phyloP scores from a whole-genome alignment of 1,140 invertebrate genomes.

The Drosophila simulans region DNA sequence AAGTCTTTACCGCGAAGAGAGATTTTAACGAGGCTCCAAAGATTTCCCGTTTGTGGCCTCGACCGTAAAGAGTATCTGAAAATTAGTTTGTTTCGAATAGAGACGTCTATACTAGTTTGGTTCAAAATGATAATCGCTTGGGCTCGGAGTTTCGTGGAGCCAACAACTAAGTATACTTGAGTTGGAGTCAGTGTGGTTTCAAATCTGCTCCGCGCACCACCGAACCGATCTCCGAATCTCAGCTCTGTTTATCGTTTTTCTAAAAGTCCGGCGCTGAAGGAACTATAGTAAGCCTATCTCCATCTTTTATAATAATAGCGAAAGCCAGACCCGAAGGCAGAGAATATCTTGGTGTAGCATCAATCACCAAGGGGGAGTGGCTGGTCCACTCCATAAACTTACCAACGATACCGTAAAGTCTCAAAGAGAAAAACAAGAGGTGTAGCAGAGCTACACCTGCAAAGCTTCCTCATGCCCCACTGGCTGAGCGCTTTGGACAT shows the following conservation, averaged over 20 bases:
- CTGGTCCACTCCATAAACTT: constrained; percentile 23
- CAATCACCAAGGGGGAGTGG: constrained; percentile 15
- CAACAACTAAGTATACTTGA: constrained; percentile 34
- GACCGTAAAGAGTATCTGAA: constrained; percentile 18
- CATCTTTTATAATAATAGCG: constrained; percentile 45
- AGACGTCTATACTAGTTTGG: constrained; percentile 25
- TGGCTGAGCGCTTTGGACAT: constrained; percentile 14
- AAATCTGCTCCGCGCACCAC: constrained; percentile 24
- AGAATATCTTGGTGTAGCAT: constrained; percentile 42
- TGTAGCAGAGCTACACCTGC: not conserved
- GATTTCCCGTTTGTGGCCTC: constrained; percentile 29
- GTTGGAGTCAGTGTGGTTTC: constrained; percentile 37
- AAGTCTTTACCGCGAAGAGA: constrained; percentile 5
- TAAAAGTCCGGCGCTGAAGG: constrained; percentile 8
- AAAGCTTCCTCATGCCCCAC: constrained; percentile 8
- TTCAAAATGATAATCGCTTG: constrained; percentile 45
- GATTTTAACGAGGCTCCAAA: constrained; percentile 24
- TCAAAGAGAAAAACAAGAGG: constrained; percentile 38
- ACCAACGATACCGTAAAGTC: constrained; percentile 56
- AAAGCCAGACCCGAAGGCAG: constrained; percentile 22
- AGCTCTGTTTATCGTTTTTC: constrained; percentile 16
- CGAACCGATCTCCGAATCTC: constrained; percentile 6
- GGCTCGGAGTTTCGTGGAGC: constrained; percentile 32
- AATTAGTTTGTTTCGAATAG: constrained; percentile 28
- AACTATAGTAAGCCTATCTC: constrained; percentile 34